These are phyloP conservation scores for Raja brachyura DNA, from an alignment of 2,113 vertebrate species.

Conservation along the genomic window DNA sequence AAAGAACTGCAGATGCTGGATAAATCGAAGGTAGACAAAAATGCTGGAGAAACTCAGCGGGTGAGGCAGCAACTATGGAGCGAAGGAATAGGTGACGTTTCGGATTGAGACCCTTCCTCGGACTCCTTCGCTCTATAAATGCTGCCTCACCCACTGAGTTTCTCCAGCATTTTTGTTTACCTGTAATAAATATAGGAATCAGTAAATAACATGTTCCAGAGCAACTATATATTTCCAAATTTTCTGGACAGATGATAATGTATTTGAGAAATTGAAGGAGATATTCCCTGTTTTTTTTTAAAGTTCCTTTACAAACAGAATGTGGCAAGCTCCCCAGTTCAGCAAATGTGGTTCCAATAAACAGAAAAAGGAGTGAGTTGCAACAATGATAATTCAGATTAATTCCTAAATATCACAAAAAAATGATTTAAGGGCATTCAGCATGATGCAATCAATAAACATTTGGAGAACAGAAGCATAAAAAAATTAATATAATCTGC, in stretches of 20 bases:
- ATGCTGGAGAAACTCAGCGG: too few relatives aligned
- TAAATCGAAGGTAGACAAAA: too few relatives aligned
- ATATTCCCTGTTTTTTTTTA: not conserved
- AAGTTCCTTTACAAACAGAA: not conserved
- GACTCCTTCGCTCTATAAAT: too few relatives aligned
- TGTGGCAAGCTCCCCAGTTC: not conserved
- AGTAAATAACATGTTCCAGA: not conserved
- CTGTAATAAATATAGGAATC: not conserved
- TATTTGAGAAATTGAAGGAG: not conserved
- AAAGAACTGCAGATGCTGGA: too few relatives aligned
- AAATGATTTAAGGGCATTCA: not conserved
- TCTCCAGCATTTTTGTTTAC: too few relatives aligned
- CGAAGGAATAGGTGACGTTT: too few relatives aligned
- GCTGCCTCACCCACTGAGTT: too few relatives aligned
- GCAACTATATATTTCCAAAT: not conserved
- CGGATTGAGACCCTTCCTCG: too few relatives aligned
- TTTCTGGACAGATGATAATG: not conserved
- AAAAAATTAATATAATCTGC: not conserved
- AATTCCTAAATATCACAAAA: not conserved
- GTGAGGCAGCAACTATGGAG: too few relatives aligned
- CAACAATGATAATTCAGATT: not conserved
- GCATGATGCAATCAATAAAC: not conserved
- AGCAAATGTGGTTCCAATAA: not conserved
- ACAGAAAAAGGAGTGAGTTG: too few relatives aligned
- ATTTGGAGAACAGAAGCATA: not conserved